Conservation (phyloP, 1,140 invertebrate genomes). For the Leguminivora glycinivorella region DNA sequence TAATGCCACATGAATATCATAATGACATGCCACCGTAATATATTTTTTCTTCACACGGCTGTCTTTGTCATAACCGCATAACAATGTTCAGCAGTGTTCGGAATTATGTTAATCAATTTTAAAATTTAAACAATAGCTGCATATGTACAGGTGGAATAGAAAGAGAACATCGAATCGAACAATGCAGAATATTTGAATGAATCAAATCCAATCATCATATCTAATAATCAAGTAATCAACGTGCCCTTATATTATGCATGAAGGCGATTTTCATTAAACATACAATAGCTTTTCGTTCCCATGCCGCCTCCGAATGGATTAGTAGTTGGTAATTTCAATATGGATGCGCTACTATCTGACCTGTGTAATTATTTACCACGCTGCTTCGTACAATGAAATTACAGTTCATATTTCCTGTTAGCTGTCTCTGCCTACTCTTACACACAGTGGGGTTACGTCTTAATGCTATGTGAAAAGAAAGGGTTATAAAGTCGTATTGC, state of each 20-base stretch:
- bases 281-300: conserved; percentile 48
- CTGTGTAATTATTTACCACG: conserved; percentile 40
- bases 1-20: conserved; percentile 5
- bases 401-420: conserved; percentile 47
- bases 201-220: conserved; percentile 31
- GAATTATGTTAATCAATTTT: neutral
- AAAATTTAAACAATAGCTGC: neutral
- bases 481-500: conserved; percentile 16
- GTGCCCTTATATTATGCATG: conserved; percentile 30
- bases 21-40: conserved; percentile 12
- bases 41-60: neutral
- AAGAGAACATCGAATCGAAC: neutral
- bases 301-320: conserved; percentile 38
- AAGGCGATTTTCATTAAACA: conserved; percentile 41
- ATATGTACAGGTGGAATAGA: neutral
- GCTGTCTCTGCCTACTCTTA: conserved; percentile 32
- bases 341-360: conserved; percentile 31
- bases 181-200: conserved; percentile 19
- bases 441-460: neutral
- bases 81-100: neutral
- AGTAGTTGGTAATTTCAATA: conserved; percentile 40
- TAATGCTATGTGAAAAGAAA: conserved; percentile 24
- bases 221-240: conserved; percentile 38
- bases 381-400: conserved; percentile 44
- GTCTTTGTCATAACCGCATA: neutral